Base-by-base conservation (phyloP, 2,113 vertebrate species). In the Saccopteryx leptura region DNA sequence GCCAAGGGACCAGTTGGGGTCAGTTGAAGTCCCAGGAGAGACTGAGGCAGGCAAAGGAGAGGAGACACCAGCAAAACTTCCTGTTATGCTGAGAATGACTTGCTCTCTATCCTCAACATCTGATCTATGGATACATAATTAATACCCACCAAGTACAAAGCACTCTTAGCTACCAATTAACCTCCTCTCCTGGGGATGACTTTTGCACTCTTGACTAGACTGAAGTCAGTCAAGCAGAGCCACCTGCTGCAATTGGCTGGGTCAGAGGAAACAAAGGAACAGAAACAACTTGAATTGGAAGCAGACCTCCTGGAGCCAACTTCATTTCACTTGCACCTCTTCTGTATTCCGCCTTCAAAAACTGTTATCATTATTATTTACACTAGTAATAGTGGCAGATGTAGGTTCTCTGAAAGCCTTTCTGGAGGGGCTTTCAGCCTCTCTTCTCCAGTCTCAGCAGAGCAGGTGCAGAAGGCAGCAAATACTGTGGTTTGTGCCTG, bases 391-490 rank as follows among this genome's bases (percentile, higher is more conserved):
- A 52, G 26, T 18, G 78, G 17, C 50, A 63, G 63, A 11, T 74
- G 39, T 58, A 68, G 52, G 63, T 75, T 93, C 79, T 82, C 66
- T 91, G 90, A 80, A 93, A 94, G 65, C 54, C 63, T 88, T 84
- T 61, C 31, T 54, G 52, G 78, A 90, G 46, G 83, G 79, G 28
- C 83, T 84, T 85, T 68, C 82, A 56, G n/a, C 48, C 33, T 84
- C 56, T 90, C 31, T 94, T 92, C 50, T 82, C 50, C 23, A 87
- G 33, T 46, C 31, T 80, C 9, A 31, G 56, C 26, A 91, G 81
- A 90, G 54, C 17, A 69, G 31, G 31, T 56, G 5, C 54, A 94
- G 61, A 91, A 91, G 79, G 82, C 31, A 76, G 88, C 54, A 90
- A 86, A 95, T 23, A 33, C 9, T 91, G 19, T 24, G 7, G 46